phyloP scores from a whole-genome alignment of 2,888 invertebrate species.

The Eristalinus sepulchralis region DNA sequence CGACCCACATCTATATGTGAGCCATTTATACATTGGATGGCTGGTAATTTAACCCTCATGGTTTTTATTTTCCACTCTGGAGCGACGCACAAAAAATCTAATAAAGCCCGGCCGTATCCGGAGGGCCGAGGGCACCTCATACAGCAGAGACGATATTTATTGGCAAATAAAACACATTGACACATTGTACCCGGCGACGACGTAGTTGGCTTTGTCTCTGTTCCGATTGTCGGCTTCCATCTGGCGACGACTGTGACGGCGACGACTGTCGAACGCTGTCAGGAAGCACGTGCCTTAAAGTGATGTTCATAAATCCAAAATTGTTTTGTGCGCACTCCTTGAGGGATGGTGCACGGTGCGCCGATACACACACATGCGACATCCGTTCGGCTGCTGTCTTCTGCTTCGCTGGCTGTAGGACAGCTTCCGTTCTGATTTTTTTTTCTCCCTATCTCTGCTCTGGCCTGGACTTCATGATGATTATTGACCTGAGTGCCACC shows the following conservation, averaged over 20 bases:
- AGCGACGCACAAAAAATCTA: constrained; percentile 50
- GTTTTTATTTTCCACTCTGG: constrained; percentile 65
- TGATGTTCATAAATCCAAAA: constrained; percentile 71
- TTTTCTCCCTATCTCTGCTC: constrained; percentile 4
- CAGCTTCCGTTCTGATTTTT: background rate
- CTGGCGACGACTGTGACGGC: background rate
- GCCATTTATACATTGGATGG: constrained; percentile 67
- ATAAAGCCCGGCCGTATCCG: constrained; percentile 48
- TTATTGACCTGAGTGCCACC: constrained; percentile 65
- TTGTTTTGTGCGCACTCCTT: constrained; percentile 29
- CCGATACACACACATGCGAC: constrained; percentile 59
- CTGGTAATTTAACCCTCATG: constrained; percentile 71
- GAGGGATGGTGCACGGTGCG: constrained; percentile 35
- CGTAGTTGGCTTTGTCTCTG: constrained; percentile 16
- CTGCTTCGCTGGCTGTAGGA: constrained; percentile 3
- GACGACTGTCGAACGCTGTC: constrained; percentile 39
- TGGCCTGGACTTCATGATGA: constrained; percentile 60
- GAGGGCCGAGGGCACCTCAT: constrained; percentile 32
- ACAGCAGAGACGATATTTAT: constrained; percentile 67
- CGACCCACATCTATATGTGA: constrained; percentile 51
- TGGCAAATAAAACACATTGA: constrained; percentile 71
- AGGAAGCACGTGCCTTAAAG: constrained; percentile 70
- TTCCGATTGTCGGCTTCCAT: background rate
- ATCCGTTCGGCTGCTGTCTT: constrained; percentile 54
- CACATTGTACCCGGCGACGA: constrained; percentile 50